phyloP scores from a whole-genome alignment of 2,113 vertebrate species.

The Cinclus mexicanus region DNA sequence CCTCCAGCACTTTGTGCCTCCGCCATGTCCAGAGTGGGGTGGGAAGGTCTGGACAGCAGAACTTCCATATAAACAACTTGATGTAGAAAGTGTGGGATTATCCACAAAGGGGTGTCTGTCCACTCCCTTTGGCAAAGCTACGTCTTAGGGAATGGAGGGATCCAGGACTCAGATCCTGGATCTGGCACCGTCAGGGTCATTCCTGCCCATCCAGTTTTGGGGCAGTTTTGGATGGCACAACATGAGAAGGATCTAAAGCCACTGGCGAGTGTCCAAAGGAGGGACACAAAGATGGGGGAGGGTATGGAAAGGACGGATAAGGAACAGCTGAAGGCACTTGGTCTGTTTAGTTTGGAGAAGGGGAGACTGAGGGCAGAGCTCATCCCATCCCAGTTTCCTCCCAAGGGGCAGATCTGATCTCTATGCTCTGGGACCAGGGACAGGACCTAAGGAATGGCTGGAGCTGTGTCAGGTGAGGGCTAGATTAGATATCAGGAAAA shows the following conservation, averaged over 20 bases:
- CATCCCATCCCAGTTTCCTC: neutral
- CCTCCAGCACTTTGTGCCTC: neutral
- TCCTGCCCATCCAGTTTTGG: neutral
- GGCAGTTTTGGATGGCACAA: neutral
- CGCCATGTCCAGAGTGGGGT: rapidly evolving
- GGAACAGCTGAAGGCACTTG: neutral
- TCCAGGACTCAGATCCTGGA: neutral
- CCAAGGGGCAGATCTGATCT: neutral
- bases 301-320: neutral
- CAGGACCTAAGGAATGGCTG: rapidly evolving
- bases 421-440: neutral
- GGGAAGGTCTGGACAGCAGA: neutral
- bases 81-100: rapidly evolving
- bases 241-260: neutral
- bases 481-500: rapidly evolving
- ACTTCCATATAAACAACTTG: neutral
- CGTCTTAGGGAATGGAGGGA: neutral
- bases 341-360: neutral
- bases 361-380: neutral
- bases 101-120: no score
- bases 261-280: neutral
- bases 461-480: neutral
- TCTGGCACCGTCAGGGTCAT: neutral
- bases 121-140: neutral
- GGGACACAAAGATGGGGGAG: rapidly evolving